These are phyloP conservation scores for Hermodice carunculata DNA, from an alignment of 2,888 invertebrate genomes.

Conservation along the genomic window DNA sequence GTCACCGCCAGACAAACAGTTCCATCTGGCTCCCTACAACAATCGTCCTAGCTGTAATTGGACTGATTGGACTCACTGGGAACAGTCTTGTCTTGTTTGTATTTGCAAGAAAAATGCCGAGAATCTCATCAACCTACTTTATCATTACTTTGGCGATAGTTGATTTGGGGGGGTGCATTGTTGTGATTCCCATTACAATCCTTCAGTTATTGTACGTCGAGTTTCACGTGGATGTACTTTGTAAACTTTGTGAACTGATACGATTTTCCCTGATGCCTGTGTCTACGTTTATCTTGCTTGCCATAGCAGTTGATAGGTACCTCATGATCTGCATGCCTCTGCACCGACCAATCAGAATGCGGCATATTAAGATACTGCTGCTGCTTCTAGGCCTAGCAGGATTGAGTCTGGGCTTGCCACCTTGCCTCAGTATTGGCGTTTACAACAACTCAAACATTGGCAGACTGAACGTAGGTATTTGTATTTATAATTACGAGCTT, in stretches of 20 bases:
- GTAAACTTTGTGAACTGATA: conserved; percentile 49
- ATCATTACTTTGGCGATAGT: conserved; percentile 52
- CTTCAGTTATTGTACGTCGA: conserved; percentile 46
- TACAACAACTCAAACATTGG: conserved; percentile 22
- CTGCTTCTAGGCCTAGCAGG: conserved; percentile 3
- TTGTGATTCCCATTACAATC: conserved; percentile 53
- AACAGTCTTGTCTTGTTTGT: conserved; percentile 48
- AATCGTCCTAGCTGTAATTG: conserved; percentile 16
- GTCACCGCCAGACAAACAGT: too few species aligned
- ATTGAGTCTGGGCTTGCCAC: conserved; percentile 45
- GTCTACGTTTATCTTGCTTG: conserved; percentile 51
- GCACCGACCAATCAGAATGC: conserved; percentile 27
- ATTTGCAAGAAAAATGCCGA: conserved; percentile 14
- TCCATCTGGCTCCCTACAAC: conserved; percentile 1
- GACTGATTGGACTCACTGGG: conserved; percentile 41
- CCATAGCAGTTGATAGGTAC: conserved; percentile 57
- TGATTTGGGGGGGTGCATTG: conserved; percentile 50
- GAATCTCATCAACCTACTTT: conserved; percentile 49
- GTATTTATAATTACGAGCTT: conserved; percentile 3
- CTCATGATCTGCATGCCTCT: conserved; percentile 50
- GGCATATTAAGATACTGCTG: conserved; percentile 29
- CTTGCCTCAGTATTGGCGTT: conserved; percentile 47
- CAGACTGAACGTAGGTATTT: conserved; percentile 1
- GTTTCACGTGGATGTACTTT: conserved; percentile 45
- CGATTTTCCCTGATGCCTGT: conserved; percentile 47